Evolutionary conservation across 2,113 vertebrate species (phyloP).

Genomic region (Corythornis vintsioides): DNA sequence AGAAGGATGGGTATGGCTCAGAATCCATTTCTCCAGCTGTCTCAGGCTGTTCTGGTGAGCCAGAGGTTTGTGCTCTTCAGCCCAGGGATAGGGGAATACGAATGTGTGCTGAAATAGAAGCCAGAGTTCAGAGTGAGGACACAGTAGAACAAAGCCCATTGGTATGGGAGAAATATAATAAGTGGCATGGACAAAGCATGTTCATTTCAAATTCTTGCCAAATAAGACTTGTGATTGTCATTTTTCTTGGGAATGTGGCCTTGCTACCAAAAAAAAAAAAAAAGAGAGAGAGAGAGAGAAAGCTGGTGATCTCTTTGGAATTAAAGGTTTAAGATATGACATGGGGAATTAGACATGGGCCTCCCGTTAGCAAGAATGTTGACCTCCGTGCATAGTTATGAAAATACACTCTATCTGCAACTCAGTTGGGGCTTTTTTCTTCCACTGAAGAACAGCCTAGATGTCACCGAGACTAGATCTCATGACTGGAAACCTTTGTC

Average conservation of each 20-base stretch:
- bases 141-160: conserved; percentile 32
- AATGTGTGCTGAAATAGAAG: conserved; percentile 54
- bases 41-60: conserved; percentile 48
- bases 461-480: neutral
- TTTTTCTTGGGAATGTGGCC: conserved; percentile 21
- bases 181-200: conserved; percentile 22
- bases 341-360: conserved; percentile 21
- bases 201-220: conserved; percentile 35
- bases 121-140: conserved; percentile 58
- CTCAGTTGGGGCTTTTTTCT: neutral
- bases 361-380: neutral
- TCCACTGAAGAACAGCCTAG: neutral
- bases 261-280: neutral
- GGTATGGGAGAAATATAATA: conserved; percentile 41
- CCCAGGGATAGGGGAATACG: conserved; percentile 8
- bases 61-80: conserved; percentile 23
- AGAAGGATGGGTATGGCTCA: conserved; percentile 23
- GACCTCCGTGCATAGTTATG: neutral
- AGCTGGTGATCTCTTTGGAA: conserved; percentile 23
- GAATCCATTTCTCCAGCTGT: conserved; percentile 61
- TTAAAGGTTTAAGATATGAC: conserved; percentile 32
- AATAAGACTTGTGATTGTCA: conserved; percentile 24
- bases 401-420: conserved; percentile 9
- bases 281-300: neutral
- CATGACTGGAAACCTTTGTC: neutral